These are phyloP conservation scores for Trichonephila inaurata DNA, from an alignment of 1,140 invertebrate species.

Conservation along the genomic window DNA sequence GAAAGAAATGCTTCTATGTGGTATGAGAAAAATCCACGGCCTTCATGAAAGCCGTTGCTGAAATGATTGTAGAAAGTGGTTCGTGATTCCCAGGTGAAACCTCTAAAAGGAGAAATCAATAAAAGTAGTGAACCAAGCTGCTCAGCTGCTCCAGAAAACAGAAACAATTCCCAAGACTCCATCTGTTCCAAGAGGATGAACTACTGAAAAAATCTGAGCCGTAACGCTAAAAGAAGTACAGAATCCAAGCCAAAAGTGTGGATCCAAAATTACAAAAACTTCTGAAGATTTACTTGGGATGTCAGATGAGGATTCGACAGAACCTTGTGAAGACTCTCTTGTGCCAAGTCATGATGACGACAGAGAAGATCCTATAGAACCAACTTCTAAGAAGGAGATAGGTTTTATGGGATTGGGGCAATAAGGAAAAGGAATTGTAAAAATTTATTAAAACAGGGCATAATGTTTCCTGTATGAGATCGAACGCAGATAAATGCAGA, in stretches of 20 bases:
- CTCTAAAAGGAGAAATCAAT: not conserved
- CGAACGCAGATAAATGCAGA: slow-evolving; percentile 92
- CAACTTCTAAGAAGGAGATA: slow-evolving; percentile 92
- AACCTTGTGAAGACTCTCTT: not conserved
- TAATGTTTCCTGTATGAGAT: slow-evolving; percentile 96
- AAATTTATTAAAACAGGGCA: slow-evolving; percentile 97
- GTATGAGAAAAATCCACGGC: not conserved
- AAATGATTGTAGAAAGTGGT: not conserved
- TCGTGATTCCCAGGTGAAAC: not conserved
- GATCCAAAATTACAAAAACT: not conserved
- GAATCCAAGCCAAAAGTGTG: not conserved
- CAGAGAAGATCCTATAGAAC: slow-evolving; percentile 82
- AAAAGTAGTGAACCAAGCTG: not conserved
- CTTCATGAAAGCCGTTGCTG: slow-evolving; percentile 9
- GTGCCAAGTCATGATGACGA: not conserved
- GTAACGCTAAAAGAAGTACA: not conserved
- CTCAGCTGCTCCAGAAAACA: too few species aligned
- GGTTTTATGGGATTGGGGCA: slow-evolving; percentile 97
- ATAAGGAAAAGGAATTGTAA: slow-evolving; percentile 97
- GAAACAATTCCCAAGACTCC: not conserved
- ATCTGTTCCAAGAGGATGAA: not conserved
- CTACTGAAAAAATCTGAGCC: too few species aligned
- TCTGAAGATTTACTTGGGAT: not conserved
- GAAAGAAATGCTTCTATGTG: not conserved
- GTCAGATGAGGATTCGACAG: not conserved